Evolutionary conservation across 2,888 invertebrate genomes (phyloP).

Genomic region (Caenorhabditis drosophilae): DNA sequence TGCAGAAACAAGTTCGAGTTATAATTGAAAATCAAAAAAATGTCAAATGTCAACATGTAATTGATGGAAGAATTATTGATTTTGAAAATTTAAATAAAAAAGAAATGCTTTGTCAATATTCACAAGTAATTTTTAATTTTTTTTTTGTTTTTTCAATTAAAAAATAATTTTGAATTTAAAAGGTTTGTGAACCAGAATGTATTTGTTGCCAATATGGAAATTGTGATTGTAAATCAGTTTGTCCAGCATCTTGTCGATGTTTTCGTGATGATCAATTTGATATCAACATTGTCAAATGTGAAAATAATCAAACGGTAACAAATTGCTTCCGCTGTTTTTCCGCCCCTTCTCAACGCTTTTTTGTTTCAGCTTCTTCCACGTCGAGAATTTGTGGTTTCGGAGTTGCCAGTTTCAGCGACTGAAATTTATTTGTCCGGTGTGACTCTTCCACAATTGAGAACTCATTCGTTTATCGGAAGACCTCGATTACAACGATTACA

Average conservation of each 20-base stretch:
- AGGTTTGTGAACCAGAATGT: conserved; percentile 85
- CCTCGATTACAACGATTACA: conserved; percentile 54
- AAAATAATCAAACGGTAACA: conserved; percentile 18
- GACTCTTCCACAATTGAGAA: conserved; percentile 79
- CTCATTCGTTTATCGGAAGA: conserved; percentile 81
- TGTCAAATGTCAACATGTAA: conserved; percentile 82
- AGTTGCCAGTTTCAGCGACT: conserved; percentile 89
- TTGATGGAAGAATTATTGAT: conserved; percentile 72
- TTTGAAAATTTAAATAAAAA: conserved; percentile 29
- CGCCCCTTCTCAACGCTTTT: too few species aligned
- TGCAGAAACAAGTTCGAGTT: conserved; percentile 71
- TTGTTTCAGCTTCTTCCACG: conserved; percentile 9
- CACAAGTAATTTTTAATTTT: too few species aligned
- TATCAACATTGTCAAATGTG: conserved; percentile 70
- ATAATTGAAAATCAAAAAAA: conserved; percentile 83
- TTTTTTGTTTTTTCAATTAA: too few species aligned
- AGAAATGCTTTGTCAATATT: conserved; percentile 58
- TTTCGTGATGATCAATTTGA: conserved; percentile 87
- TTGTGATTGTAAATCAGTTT: conserved; percentile 90
- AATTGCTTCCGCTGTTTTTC: not conserved
- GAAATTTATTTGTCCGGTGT: conserved; percentile 85
- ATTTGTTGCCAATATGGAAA: conserved; percentile 90
- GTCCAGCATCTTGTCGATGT: conserved; percentile 85
- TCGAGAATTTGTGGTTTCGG: conserved; percentile 73
- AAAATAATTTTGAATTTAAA: too few species aligned